Base-by-base conservation (phyloP, 2,113 vertebrate species). In the Urocitellus parryii region DNA sequence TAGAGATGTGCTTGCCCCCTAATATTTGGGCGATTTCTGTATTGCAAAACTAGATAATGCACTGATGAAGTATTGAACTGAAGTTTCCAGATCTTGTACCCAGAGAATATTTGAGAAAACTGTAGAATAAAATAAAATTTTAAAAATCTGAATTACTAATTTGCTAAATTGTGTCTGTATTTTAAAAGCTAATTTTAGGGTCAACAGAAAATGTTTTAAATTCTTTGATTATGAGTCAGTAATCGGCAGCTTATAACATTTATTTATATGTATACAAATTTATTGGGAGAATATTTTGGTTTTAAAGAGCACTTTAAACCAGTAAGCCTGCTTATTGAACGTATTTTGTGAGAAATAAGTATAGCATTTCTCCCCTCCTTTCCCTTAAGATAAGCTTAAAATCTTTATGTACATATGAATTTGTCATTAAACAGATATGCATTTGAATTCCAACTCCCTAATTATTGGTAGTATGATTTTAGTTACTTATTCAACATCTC, bases 201-300 rank as follows among this genome's bases (percentile, higher is more conserved):
- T 4, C 78, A 91, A 18, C 17, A 74, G 39, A 63, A 74, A 39
- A 14, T 78, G 39, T 65, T 78, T 24, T 13, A 73, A n/a, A 48
- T 68, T 96, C 24, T 42, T 88, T 68, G 24, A 24, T 82, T 91
- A 61, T 78, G 53, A 86, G 34, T 85, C 39, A 88, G 1, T 90
- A 91, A 76, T 92, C 85, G 88, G 58, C 72, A 80, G 37, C 9
- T 79, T 95, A 51, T 86, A 68, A n/a, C 48, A 86, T 65, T 92
- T 79, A 45, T 84, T 84, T 94, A 73, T 56, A 61, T 58, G 72
- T 45, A 70, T 53, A 39, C 27, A 95, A 24, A 7, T 56, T 67
- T 77, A 61, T 48, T 42, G 20, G 53, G 81, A 51, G 63, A n/a
- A 9, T 65, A 53, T 39, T 90, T 91, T 92, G 63, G 25, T 65